Evolutionary conservation across 2,888 invertebrate genomes (phyloP).

Genomic region (Emesis russula): DNA sequence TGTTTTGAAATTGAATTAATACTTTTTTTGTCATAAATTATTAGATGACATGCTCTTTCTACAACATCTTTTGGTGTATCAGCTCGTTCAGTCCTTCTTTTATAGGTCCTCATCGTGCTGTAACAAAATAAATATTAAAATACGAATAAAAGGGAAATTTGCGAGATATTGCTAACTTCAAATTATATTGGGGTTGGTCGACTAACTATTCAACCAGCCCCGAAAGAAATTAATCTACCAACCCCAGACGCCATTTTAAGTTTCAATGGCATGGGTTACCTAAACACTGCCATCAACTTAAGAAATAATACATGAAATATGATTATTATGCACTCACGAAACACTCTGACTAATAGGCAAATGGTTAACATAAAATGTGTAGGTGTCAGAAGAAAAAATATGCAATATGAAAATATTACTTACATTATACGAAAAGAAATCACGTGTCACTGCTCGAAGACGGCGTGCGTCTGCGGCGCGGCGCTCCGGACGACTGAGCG

Average conservation of each 20-base stretch:
- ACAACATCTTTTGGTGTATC: constrained; percentile 57
- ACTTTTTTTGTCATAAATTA: constrained; percentile 58
- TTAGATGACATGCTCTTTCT: constrained; percentile 61
- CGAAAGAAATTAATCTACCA: constrained; percentile 25
- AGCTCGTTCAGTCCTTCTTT: constrained; percentile 47
- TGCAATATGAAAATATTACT: background rate
- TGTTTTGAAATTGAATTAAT: constrained; percentile 53
- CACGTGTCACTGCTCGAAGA: background rate
- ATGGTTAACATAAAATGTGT: background rate
- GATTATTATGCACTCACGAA: background rate
- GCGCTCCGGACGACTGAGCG: background rate
- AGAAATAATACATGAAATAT: constrained; percentile 28
- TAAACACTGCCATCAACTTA: constrained; percentile 12
- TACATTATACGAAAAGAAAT: background rate
- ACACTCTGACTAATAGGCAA: background rate
- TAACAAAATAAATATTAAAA: too few species aligned
- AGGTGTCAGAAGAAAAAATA: background rate
- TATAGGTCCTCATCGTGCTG: too few species aligned
- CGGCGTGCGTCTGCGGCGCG: background rate
- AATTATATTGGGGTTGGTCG: too few species aligned
- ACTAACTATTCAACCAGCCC: constrained; percentile 23
- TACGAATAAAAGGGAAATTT: too few species aligned
- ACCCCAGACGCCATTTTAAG: constrained; percentile 22
- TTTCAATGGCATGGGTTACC: background rate
- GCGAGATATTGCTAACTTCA: background rate